Evolutionary conservation across 2,113 vertebrate genomes (phyloP), one percentile per base, ranked within the genome.

Genomic region (Eptatretus burgeri): DNA sequence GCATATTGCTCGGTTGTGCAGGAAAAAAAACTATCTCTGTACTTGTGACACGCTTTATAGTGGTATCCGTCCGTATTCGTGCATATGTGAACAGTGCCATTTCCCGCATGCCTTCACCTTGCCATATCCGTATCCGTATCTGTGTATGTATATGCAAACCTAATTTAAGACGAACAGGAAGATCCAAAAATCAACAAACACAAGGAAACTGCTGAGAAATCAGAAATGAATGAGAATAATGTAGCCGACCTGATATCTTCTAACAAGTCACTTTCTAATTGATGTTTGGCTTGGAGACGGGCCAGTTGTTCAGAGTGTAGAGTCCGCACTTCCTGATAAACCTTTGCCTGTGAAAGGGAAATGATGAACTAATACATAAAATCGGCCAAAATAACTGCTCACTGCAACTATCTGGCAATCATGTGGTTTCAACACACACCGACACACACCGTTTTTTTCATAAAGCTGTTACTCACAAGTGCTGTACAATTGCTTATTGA

Each of bases 161-260:
- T 41, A 41, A 7, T 41, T 41, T 41, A 41, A 41, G 27, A 41
- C 27, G 3, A 41, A 41, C 27, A 41, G 27, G 27, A 41, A 41
- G 27, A 41, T 41, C 3, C 7, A 41, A 41, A 41, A 41, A 41
- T 5, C 7, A 3, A 41, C 27, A 41, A 41, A 41, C 27, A 41
- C 27, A 41, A 41, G 27, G 27, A 41, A 41, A 41, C 27, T 41
- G 27, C 27, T 41, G 7, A 41, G 3, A 41, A 41, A 5, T 41
- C 27, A 41, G 27, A 5, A 41, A 41, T 41, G 7, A 41, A 41
- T 41, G 7, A 41, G 27, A 41, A 41, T 41, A 41, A 41, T 41
- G 27, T 41, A 41, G 66, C 76, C 11, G 64, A 85, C 84, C 84
- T 81, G 74, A 88, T 81, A 67, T 86, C 83, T 69, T 88, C 84